A percentile compares a stretch with the other conserved stretches of the same genome.
These are phyloP conservation scores for Sphaerophoria taeniata DNA, from an alignment of 2,888 invertebrate genomes.

Conservation along the genomic window DNA sequence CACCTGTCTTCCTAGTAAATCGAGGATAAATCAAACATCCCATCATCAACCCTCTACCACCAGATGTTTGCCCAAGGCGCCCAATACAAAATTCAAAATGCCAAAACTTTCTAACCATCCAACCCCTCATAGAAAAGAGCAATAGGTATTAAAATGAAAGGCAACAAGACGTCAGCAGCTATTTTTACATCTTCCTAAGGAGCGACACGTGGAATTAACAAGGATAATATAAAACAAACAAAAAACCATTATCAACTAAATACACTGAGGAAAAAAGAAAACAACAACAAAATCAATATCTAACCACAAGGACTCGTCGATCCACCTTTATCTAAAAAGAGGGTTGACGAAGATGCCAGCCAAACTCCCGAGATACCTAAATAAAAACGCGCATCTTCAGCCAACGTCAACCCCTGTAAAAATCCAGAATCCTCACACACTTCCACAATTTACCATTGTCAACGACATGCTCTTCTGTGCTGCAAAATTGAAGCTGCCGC, in stretches of 20 bases:
- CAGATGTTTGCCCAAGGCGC: conserved; percentile 16
- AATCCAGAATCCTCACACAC: conserved; percentile 32
- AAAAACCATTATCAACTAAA: conserved; percentile 38
- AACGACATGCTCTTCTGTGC: background rate
- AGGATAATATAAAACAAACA: conserved; percentile 71
- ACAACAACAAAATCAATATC: conserved; percentile 54
- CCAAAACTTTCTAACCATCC: conserved; percentile 40
- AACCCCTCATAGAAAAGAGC: conserved; percentile 2
- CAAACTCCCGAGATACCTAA: background rate
- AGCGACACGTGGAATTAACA: conserved; percentile 73
- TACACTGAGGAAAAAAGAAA: background rate
- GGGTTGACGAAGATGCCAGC: conserved; percentile 45
- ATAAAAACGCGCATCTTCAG: conserved; percentile 66
- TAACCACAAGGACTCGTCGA: conserved; percentile 56
- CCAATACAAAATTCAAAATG: conserved; percentile 33
- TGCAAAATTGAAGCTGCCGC: background rate
- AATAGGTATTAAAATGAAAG: conserved; percentile 13
- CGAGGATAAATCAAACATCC: conserved; percentile 51
- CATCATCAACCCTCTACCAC: conserved; percentile 11
- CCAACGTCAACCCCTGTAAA: conserved; percentile 60
- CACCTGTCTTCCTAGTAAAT: conserved; percentile 52
- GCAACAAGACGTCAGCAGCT: conserved; percentile 64
- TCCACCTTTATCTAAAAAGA: conserved; percentile 10
- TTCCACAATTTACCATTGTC: conserved; percentile 41
- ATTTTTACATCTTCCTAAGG: conserved; percentile 72